Evolutionary conservation across 2,888 invertebrate species (phyloP).

Genomic region (Sinotaia quadrata): DNA sequence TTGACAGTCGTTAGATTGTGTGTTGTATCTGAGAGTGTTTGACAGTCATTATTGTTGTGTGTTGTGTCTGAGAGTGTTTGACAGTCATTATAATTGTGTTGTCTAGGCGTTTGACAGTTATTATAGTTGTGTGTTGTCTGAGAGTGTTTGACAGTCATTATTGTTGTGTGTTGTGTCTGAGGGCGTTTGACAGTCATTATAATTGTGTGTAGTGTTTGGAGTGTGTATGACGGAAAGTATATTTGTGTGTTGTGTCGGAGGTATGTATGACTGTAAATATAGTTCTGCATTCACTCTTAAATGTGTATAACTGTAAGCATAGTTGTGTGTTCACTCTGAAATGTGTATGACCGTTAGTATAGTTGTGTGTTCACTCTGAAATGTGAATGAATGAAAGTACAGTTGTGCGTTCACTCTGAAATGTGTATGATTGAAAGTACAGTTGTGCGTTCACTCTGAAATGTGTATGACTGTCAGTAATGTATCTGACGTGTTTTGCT

Average conservation of each 20-base stretch:
- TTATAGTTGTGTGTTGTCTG: too few species aligned
- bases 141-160: neutral
- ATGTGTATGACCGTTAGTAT: neutral
- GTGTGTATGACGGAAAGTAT: too few species aligned
- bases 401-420: neutral
- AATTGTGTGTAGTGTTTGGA: neutral
- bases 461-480: too few species aligned
- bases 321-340: neutral
- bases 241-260: too few species aligned
- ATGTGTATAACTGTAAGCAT: neutral
- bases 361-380: neutral
- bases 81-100: neutral
- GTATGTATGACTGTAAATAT: too few species aligned
- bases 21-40: neutral
- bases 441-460: neutral
- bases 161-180: constrained; percentile 6
- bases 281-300: too few species aligned
- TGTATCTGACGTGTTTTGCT: too few species aligned
- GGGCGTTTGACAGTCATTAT: neutral
- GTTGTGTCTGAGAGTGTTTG: constrained; percentile 2
- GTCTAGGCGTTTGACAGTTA: neutral
- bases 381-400: too few species aligned
- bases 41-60: neutral
- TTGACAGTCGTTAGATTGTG: neutral
- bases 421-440: neutral